Evolutionary conservation across 2,113 vertebrate genomes (phyloP).

Genomic region (Cavia aperea): DNA sequence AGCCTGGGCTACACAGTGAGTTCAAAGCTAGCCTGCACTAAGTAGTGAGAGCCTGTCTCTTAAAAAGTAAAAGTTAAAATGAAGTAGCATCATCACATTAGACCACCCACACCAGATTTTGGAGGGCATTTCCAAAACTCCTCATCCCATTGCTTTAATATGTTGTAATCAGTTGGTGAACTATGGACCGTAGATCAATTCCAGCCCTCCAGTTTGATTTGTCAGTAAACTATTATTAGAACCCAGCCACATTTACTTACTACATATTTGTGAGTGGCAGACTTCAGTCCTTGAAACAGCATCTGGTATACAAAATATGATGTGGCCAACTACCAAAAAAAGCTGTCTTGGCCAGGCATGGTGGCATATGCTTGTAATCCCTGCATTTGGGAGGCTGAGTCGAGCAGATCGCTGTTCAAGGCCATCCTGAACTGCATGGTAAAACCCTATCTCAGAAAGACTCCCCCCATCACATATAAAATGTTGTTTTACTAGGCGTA

Average conservation of each 20-base stretch:
- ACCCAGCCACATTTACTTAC: not conserved
- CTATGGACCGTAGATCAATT: not conserved
- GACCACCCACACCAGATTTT: not conserved
- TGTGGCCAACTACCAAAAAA: not conserved
- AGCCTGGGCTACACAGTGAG: too few relatives aligned
- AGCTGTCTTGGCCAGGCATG: not conserved
- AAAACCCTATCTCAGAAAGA: not conserved
- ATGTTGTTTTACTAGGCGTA: not conserved
- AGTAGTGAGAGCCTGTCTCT: too few relatives aligned
- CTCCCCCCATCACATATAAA: not conserved
- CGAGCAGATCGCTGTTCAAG: not conserved
- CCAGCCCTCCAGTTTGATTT: not conserved
- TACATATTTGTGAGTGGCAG: not conserved
- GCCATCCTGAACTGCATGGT: not conserved
- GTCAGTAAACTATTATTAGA: constrained; percentile 6
- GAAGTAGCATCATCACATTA: not conserved
- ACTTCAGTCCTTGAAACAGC: not conserved
- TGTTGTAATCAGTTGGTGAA: not conserved
- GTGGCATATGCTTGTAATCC: too few relatives aligned
- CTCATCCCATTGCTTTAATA: not conserved
- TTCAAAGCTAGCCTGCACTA: too few relatives aligned
- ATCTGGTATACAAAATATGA: not conserved
- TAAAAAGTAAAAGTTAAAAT: not conserved
- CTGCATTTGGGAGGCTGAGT: too few relatives aligned
- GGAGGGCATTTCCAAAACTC: not conserved